Conservation (phyloP, 2,888 invertebrate genomes). For the Anoncus sp. region DNA sequence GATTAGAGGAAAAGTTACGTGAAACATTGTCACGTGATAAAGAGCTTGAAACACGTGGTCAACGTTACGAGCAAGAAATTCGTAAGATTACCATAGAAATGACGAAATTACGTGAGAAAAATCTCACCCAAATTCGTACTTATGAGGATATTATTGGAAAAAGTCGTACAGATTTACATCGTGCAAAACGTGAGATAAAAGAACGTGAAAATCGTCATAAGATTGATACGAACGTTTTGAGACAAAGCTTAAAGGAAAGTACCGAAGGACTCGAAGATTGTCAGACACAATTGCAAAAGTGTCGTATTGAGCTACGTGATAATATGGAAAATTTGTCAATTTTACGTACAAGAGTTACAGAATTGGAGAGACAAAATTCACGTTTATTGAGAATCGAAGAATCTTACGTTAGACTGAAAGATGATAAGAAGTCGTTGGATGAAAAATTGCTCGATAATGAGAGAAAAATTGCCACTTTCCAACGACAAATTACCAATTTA, state of each 20-base stretch:
- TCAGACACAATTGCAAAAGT: constrained; percentile 75
- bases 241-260: constrained; percentile 74
- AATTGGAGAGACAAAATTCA: constrained; percentile 68
- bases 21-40: constrained; percentile 66
- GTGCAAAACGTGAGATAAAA: constrained; percentile 71
- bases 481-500: constrained; percentile 73
- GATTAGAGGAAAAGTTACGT: constrained; percentile 68
- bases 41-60: constrained; percentile 69
- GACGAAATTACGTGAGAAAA: constrained; percentile 71
- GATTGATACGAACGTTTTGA: constrained; percentile 73
- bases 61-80: constrained; percentile 72
- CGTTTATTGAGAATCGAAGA: constrained; percentile 72
- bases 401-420: constrained; percentile 71
- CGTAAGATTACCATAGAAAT: constrained; percentile 71
- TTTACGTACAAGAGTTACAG: constrained; percentile 69
- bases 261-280: constrained; percentile 76
- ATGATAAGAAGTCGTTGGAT: constrained; percentile 74
- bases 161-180: constrained; percentile 72
- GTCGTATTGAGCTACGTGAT: constrained; percentile 72
- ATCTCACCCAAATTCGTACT: constrained; percentile 66
- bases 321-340: constrained; percentile 67
- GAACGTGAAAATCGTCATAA: constrained; percentile 74
- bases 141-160: constrained; percentile 75
- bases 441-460: constrained; percentile 74
- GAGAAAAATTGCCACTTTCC: constrained; percentile 71